These are phyloP conservation scores for Orbicella faveolata DNA, from an alignment of 64 coral and sea anemone species.

Conservation along the genomic window DNA sequence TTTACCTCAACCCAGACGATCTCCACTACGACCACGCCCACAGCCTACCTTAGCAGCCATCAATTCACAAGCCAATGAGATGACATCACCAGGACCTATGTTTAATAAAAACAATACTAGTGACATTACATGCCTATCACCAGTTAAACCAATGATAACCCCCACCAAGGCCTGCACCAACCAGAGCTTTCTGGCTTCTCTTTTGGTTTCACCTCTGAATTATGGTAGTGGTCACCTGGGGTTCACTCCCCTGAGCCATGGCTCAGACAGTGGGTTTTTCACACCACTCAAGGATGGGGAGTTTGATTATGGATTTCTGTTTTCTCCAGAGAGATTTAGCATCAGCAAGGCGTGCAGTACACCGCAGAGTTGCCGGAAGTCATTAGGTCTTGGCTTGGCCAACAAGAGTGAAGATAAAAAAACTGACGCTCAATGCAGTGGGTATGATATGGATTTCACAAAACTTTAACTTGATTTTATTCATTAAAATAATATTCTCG, in stretches of 20 bases:
- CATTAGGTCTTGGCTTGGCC: slow-evolving; percentile 56
- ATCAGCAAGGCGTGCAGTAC: slow-evolving; percentile 42
- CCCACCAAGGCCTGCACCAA: slow-evolving; percentile 21
- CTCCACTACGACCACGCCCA: slow-evolving; percentile 37
- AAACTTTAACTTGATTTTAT: not conserved
- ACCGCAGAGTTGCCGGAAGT: slow-evolving; percentile 79
- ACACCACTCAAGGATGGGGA: slow-evolving; percentile 68
- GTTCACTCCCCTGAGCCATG: slow-evolving; percentile 62
- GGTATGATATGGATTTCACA: slow-evolving; percentile 14
- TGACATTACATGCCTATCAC: slow-evolving; percentile 9
- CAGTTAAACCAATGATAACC: slow-evolving; percentile 53
- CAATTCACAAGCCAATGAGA: slow-evolving; percentile 52
- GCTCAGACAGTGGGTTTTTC: slow-evolving; percentile 75
- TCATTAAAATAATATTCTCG: not conserved
- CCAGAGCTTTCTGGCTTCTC: slow-evolving; percentile 37
- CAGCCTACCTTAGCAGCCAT: slow-evolving; percentile 50
- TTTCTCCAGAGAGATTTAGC: slow-evolving; percentile 50
- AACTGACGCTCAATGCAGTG: not conserved
- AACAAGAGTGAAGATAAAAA: slow-evolving; percentile 2
- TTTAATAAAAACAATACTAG: not conserved
- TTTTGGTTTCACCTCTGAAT: slow-evolving; percentile 63
- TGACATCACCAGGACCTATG: not conserved
- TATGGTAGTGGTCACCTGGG: slow-evolving; percentile 28
- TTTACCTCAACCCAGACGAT: slow-evolving; percentile 13
- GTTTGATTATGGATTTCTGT: slow-evolving; percentile 63